Percentiles rank a stretch among this genome's conserved stretches.
phyloP scores from a whole-genome alignment of 2,888 invertebrate genomes.

The Trypoxylon attenuatum region DNA sequence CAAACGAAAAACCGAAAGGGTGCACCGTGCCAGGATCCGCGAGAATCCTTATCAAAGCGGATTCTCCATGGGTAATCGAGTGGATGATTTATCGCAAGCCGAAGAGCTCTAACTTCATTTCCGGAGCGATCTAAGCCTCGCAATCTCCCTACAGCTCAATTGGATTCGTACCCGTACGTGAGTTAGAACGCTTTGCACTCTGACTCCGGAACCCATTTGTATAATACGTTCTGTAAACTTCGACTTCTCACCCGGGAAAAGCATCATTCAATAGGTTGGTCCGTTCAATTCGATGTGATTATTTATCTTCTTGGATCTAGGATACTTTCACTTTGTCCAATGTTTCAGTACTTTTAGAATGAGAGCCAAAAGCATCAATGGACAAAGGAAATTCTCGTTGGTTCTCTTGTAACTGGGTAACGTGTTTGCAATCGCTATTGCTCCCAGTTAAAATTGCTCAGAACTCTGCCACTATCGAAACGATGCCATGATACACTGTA shows the following conservation, averaged over 20 bases:
- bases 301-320: no score
- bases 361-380: slow-evolving; percentile 2
- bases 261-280: no score
- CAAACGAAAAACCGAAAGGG: no score
- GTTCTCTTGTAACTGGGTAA: no score
- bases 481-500: slow-evolving; percentile 37
- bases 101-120: slow-evolving; percentile 53
- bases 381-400: no score
- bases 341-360: not conserved
- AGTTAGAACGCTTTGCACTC: slow-evolving; percentile 17
- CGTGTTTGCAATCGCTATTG: no score
- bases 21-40: not conserved
- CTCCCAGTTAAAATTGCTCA: slow-evolving; percentile 23
- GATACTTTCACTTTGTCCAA: no score
- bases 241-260: no score
- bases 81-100: slow-evolving; percentile 54
- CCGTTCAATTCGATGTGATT: no score
- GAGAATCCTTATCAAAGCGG: slow-evolving; percentile 44
- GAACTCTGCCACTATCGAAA: slow-evolving; percentile 15
- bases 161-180: slow-evolving; percentile 24
- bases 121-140: slow-evolving; percentile 36
- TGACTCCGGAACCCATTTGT: slow-evolving; percentile 38
- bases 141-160: slow-evolving; percentile 36
- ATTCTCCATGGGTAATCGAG: slow-evolving; percentile 47
- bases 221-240: no score